Evolutionary conservation across 2,888 invertebrate genomes (phyloP), one percentile per base, ranked within the genome.

Genomic region (Petrolisthes manimaculis): DNA sequence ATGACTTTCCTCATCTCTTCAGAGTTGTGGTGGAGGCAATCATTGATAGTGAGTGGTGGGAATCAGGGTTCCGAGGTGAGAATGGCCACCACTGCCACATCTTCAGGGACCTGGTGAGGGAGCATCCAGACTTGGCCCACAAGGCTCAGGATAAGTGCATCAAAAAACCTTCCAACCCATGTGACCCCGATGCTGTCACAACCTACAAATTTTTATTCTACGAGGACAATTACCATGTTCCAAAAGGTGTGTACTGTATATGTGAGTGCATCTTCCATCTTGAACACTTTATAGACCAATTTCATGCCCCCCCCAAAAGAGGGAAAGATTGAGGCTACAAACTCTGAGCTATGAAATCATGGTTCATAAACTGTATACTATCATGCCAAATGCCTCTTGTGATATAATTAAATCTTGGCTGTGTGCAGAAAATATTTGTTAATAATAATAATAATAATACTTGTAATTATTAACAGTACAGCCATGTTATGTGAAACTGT

Each of bases 141-240:
- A 84, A 88, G 75, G 80, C 79, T 9, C 88, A 88, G 54, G 74
- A 88, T 5, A 88, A 88, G 75, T 88, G 88, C 71, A 74, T 88
- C 67, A 21, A 79, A 14, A 61, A 75, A 5, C 9, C 51, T 14
- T 37, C 37, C 37, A 37, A 37, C 37, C 18, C 71, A 14, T 71
- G 71, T 71, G 61, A 75, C 14, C 24, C 75, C 21, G 51, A 78
- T 56, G 3, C 69, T 9, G 12, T 67, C n/a, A 54, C 75, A 8
- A 84, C 54, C 24, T 88, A 84, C 81, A 81, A 88, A 71, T 88
- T 88, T 54, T 80, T 84, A 56, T 71, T 88, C 56, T 81, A 75
- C 21, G 84, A 88, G 51, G 84, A 84, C 71, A 88, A 88, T 78
- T 88, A 88, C 54, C 84, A 88, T 79, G 79, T 88, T 61, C 61